Evolutionary conservation across 2,888 invertebrate species (phyloP).

Genomic region (Mesochorus sp.): DNA sequence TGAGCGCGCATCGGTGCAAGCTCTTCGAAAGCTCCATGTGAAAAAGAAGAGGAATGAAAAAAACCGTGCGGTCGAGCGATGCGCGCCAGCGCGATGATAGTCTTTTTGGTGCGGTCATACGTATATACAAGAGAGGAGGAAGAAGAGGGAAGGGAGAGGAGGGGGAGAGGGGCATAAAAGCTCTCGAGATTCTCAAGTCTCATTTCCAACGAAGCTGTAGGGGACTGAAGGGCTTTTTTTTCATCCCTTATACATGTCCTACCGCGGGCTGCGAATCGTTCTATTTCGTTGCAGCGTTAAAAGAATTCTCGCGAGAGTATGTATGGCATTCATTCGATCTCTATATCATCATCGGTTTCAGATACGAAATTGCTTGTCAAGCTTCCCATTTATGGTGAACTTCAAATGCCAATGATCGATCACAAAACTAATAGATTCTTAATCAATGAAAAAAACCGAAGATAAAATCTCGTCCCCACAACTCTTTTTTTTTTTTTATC

Average conservation of each 20-base stretch:
- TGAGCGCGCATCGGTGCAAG: conserved; percentile 17
- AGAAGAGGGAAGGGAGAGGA: too few relatives aligned
- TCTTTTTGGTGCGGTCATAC: conserved; percentile 27
- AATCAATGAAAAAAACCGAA: too few relatives aligned
- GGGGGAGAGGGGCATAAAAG: conserved; percentile 14
- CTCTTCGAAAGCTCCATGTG: background rate
- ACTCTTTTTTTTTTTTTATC: too few relatives aligned
- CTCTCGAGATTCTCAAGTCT: conserved; percentile 57
- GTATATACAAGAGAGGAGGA: conserved; percentile 2
- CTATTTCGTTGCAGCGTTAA: background rate
- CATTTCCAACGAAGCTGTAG: conserved; percentile 29
- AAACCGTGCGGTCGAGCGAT: conserved; percentile 22
- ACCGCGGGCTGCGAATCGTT: background rate
- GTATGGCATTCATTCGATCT: background rate
- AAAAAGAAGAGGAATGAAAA: background rate
- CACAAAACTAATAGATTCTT: too few relatives aligned
- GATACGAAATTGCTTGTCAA: too few relatives aligned
- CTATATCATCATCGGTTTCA: too few relatives aligned
- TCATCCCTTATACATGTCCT: background rate
- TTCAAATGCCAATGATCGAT: too few relatives aligned
- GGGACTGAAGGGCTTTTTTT: conserved; percentile 11
- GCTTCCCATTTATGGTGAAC: too few relatives aligned
- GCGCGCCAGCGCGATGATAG: conserved; percentile 16
- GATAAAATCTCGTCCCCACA: too few relatives aligned
- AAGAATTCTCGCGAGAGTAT: background rate